Base-by-base conservation (phyloP, 1,140 invertebrate species). In the Leptinotarsa texana region DNA sequence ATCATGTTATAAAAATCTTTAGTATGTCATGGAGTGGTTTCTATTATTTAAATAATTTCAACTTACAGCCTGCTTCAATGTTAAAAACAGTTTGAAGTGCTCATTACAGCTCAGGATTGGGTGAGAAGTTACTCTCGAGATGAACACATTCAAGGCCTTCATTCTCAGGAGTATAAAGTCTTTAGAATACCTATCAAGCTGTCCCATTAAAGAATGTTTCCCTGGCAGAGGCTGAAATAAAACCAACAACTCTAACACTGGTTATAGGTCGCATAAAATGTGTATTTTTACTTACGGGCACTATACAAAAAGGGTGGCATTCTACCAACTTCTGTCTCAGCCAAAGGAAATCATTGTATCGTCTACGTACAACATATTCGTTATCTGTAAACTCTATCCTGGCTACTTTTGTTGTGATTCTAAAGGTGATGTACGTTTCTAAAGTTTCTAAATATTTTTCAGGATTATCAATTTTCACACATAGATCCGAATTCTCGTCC, bases 271-370 rank as follows among this genome's bases (percentile, higher is more conserved):
- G n/a, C 13, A 3, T n/a, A 57, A 15, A 57, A 18, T 18, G 15
- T 17, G 51, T n/a, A 17, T 18, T 57, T 17, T 57, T 67, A 81
- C 84, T 88, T 86, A 93, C 92, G 22, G 92, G 92, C 75, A 93
- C 88, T 71, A 93, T 88, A 81, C 91, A 91, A 70, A 91, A 90
- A 17, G 90, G 90, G 85, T 92, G 91, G 4, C 83, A 85, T 77
- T 92, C 91, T 51, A 92, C 87, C 47, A 93, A 83, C 80, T 90
- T 90, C 76, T 92, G 89, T 75, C 91, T 84, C 3, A 93, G 79
- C 92, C 92, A 93, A 67, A 92, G 84, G 80, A 94, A 94, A 82
- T 94, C 93, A 86, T 93, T 93, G 83, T 93, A 94, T 71, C 92
- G 86, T 75, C 92, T 86, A 48, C 92, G 84, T 24, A 93, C 92